Base-by-base conservation (phyloP, 1,140 invertebrate species). In the Euwallacea fornicatus region DNA sequence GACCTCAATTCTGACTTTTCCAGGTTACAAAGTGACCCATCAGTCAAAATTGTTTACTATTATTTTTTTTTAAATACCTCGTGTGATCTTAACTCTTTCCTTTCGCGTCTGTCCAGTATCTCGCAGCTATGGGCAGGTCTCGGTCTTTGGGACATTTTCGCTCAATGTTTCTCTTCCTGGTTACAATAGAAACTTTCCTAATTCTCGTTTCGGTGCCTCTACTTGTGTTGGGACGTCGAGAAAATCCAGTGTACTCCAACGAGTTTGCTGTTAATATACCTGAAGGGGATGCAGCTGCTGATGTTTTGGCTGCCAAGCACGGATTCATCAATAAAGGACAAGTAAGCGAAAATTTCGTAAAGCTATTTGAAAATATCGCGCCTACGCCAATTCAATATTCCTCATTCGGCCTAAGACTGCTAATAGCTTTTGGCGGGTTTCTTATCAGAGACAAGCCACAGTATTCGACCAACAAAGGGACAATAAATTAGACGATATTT, bases 231-330 rank as follows among this genome's bases (percentile, higher is more conserved):
- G 56, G 62, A 56, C 21, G 53, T 56, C 42, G 61, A 50, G 62
- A 66, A 64, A 62, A 55, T 16, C 76, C 83, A 13, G 84, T 92
- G 76, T 93, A 88, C 79, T 87, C 87, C 78, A 91, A 93, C 80
- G 87, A 94, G 79, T 93, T 94, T 79, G 92, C 92, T 10, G 87
- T 93, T 42, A 86, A 92, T 79, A 84, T 93, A 77, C 88, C 88
- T 42, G 86, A 83, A 43, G 90, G 89, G 10, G 80, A 83, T 33
- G 82, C 83, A 47, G 86, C 86, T 11, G 84, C 85, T 8, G 85
- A 86, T 76, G 77, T 78, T 66, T 85, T 93, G 67, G 91, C 91
- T n/a, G 79, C 79, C 60, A 87, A 87, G 78, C 87, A 91, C 77
- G 91, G 89, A 65, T 93, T 90, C 82, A 79, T 85, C 74, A 90